These are phyloP conservation scores for Megaceryle alcyon DNA, from an alignment of 2,797 vertebrate species.

Conservation along the genomic window DNA sequence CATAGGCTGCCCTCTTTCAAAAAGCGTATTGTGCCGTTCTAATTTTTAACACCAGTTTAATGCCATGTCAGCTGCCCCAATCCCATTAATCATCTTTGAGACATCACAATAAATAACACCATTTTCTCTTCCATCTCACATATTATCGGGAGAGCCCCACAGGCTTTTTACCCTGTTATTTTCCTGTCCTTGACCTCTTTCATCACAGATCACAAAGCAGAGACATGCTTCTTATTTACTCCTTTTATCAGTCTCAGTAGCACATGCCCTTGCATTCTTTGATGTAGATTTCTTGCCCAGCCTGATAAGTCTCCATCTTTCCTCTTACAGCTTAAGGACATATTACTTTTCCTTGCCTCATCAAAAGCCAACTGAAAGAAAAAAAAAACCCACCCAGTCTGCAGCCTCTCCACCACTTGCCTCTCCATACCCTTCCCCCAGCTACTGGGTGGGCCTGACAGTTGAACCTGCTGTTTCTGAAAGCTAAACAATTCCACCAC, in stretches of 20 bases:
- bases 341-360: not conserved
- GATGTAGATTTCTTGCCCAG: not conserved
- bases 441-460: not conserved
- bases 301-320: not conserved
- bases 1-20: not conserved
- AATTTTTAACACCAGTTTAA: not conserved
- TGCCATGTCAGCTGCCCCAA: not conserved
- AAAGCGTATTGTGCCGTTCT: not conserved
- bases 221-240: not conserved
- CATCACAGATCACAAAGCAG: not conserved
- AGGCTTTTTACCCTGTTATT: not conserved
- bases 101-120: not conserved
- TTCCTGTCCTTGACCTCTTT: not conserved
- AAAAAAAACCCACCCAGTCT: not conserved
- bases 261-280: not conserved
- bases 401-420: too few relatives aligned
- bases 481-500: not conserved
- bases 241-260: not conserved
- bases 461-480: not conserved
- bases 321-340: accelerated
- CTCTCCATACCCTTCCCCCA: not conserved
- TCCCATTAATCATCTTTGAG: not conserved
- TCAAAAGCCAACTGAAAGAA: not conserved
- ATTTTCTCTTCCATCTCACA: not conserved
- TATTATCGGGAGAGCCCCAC: not conserved